Evolutionary conservation across 1,140 invertebrate genomes (phyloP).

Genomic region (Pogonognathellus flavescens): DNA sequence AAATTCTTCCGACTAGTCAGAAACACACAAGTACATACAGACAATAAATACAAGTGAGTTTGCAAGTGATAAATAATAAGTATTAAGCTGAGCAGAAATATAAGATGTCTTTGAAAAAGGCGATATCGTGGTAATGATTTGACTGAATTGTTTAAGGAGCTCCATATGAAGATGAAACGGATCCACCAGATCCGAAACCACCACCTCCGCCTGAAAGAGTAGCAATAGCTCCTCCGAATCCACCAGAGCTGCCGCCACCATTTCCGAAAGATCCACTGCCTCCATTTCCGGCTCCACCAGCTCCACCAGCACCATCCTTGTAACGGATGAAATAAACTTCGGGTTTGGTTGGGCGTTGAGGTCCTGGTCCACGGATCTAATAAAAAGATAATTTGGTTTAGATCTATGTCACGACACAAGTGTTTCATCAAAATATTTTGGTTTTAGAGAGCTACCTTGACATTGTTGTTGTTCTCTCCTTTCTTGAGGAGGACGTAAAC

Average conservation of each 20-base stretch:
- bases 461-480: slow-evolving; percentile 83
- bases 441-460: slow-evolving; percentile 76
- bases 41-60: slow-evolving; percentile 10
- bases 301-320: slow-evolving; percentile 24
- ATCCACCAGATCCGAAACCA: background rate
- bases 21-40: background rate
- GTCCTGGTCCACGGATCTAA: slow-evolving; percentile 28
- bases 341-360: slow-evolving; percentile 33
- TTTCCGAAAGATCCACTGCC: background rate
- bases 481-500: slow-evolving; percentile 91
- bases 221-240: slow-evolving; percentile 37
- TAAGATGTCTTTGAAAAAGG: background rate
- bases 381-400: background rate
- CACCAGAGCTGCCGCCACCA: slow-evolving; percentile 23
- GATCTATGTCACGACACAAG: no score
- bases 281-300: slow-evolving; percentile 11
- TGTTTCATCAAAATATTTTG: no score
- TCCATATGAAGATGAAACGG: slow-evolving; percentile 16
- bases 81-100: slow-evolving; percentile 16
- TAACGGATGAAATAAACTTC: slow-evolving; percentile 51
- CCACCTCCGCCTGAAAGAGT: slow-evolving; percentile 28
- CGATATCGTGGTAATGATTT: background rate
- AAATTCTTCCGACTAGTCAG: slow-evolving; percentile 24
- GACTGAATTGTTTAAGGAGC: slow-evolving; percentile 2
- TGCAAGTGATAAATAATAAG: slow-evolving; percentile 12